phyloP scores from a whole-genome alignment of 2,888 invertebrate species.

The Eristalinus sepulchralis region DNA sequence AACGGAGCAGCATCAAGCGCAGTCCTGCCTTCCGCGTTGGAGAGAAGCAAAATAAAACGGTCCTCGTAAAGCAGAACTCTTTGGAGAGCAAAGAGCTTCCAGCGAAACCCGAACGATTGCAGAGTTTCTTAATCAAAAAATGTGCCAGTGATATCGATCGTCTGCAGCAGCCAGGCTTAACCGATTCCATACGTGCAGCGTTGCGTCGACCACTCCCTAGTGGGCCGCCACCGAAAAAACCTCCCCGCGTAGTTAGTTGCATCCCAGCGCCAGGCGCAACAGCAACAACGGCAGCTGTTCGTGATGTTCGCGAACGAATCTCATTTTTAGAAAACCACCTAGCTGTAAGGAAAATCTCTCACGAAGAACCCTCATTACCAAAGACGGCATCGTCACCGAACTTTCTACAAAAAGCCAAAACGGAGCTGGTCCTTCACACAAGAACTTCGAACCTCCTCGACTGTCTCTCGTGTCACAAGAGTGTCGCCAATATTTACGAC shows the following conservation, averaged over 20 bases:
- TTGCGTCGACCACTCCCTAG: conserved; percentile 85
- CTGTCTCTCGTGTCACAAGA: conserved; percentile 72
- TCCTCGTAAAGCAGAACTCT: conserved; percentile 72
- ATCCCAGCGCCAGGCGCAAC: conserved; percentile 44
- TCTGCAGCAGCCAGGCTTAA: conserved; percentile 74
- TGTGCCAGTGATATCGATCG: conserved; percentile 75
- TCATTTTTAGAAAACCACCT: conserved; percentile 72
- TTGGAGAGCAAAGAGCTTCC: conserved; percentile 65
- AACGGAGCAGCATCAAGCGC: conserved; percentile 82
- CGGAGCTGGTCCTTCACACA: conserved; percentile 71
- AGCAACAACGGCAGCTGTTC: conserved; percentile 26
- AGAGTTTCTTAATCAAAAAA: conserved; percentile 73
- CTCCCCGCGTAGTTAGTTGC: conserved; percentile 82
- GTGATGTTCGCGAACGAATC: conserved; percentile 72
- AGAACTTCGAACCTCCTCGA: conserved; percentile 71
- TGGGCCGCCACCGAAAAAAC: conserved; percentile 89
- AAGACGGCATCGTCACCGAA: conserved; percentile 17
- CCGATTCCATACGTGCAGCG: conserved; percentile 85
- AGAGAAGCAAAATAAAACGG: conserved; percentile 71
- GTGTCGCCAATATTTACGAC: conserved; percentile 71
- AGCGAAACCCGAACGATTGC: conserved; percentile 56
- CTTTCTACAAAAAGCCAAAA: conserved; percentile 72
- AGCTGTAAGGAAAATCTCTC: conserved; percentile 73
- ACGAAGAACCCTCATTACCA: conserved; percentile 51
- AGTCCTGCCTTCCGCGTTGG: conserved; percentile 82